Conservation (phyloP, 2,888 invertebrate species). For the Bellardia pandia region DNA sequence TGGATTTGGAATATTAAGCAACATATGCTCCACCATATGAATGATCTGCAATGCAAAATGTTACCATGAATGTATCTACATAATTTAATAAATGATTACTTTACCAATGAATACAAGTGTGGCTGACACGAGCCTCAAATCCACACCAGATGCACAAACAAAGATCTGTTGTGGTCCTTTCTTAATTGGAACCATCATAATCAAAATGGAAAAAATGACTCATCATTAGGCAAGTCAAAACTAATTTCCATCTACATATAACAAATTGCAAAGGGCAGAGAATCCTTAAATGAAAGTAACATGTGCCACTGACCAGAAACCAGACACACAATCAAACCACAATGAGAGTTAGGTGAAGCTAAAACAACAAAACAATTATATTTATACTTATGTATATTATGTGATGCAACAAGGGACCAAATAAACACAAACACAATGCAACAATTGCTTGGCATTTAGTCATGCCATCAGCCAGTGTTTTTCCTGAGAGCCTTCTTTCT, state of each 20-base stretch:
- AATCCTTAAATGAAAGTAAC: constrained; percentile 43
- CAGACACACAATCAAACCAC: constrained; percentile 30
- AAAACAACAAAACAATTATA: not conserved
- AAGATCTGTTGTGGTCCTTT: constrained; percentile 10
- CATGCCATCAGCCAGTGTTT: constrained; percentile 16
- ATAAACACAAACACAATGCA: constrained; percentile 14
- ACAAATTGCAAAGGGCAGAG: constrained; percentile 63
- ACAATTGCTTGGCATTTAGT: constrained; percentile 44
- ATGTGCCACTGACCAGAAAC: constrained; percentile 57
- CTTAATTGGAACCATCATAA: constrained; percentile 57
- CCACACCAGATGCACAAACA: constrained; percentile 71
- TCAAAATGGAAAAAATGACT: constrained; percentile 47
- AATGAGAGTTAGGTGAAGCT: not conserved
- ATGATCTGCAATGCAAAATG: constrained; percentile 11
- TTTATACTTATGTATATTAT: not conserved
- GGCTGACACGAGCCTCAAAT: constrained; percentile 73
- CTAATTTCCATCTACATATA: constrained; percentile 58
- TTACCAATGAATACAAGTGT: constrained; percentile 50
- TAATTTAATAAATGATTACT: constrained; percentile 25
- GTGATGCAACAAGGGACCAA: constrained; percentile 29
- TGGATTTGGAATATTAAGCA: not conserved
- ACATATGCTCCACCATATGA: constrained; percentile 37
- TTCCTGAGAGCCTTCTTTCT: not conserved
- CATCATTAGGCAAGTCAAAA: constrained; percentile 70
- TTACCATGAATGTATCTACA: not conserved